Conservation (phyloP, 2,113 vertebrate genomes). For the Panthera uncia region DNA sequence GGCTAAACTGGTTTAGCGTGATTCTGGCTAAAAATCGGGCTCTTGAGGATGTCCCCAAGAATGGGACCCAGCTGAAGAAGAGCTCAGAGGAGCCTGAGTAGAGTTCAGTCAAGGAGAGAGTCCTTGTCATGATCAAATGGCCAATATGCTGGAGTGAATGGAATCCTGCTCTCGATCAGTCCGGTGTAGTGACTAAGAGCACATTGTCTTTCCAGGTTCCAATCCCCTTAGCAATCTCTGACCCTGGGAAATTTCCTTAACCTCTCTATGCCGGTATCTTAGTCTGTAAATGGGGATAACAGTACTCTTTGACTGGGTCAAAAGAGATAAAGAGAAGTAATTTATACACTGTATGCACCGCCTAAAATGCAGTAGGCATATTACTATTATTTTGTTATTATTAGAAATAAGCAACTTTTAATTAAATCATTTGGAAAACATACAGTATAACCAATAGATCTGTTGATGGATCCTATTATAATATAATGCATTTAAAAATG, state of each 20-base stretch:
- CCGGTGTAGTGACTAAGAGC: background rate
- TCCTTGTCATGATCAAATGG: background rate
- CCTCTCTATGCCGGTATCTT: background rate
- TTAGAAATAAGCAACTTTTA: background rate
- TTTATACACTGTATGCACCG: background rate
- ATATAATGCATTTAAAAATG: background rate
- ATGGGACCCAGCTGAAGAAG: background rate
- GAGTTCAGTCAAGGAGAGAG: background rate
- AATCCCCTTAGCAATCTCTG: background rate
- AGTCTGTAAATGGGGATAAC: background rate
- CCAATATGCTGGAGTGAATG: background rate
- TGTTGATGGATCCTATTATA: background rate
- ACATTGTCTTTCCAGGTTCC: background rate
- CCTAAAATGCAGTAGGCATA: background rate
- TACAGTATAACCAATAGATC: background rate
- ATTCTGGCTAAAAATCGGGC: background rate
- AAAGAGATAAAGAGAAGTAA: background rate
- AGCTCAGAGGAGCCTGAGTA: background rate
- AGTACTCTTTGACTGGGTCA: background rate
- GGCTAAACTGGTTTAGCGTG: background rate
- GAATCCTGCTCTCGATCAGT: background rate
- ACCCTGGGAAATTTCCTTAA: fast-evolving
- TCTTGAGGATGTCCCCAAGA: background rate
- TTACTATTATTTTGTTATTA: background rate
- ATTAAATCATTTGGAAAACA: background rate